Evolutionary conservation across 2,888 invertebrate genomes (phyloP).

Genomic region (Acronicta psi): DNA sequence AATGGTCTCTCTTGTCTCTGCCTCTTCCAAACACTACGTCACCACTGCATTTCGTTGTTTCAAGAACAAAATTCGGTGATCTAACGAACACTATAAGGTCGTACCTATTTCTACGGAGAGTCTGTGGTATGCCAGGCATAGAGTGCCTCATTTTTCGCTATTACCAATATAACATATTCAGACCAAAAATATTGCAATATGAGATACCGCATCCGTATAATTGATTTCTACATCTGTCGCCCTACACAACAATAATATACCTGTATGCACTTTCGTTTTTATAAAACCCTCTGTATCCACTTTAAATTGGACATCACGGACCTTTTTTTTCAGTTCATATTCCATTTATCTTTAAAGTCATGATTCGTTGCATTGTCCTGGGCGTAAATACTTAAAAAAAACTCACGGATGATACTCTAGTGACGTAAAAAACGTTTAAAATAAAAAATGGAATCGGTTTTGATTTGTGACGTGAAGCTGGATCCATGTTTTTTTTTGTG

Average conservation of each 20-base stretch:
- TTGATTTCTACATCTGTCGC: background rate
- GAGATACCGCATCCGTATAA: slow-evolving; percentile 32
- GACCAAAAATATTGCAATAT: background rate
- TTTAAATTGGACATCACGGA: slow-evolving; percentile 76
- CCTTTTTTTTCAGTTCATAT: slow-evolving; percentile 73
- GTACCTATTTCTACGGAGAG: no score
- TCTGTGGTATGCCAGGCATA: no score
- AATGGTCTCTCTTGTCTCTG: no score
- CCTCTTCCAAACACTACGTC: no score
- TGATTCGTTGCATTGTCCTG: slow-evolving; percentile 81
- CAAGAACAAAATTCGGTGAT: no score
- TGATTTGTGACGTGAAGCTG: slow-evolving; percentile 52
- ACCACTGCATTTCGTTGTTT: no score
- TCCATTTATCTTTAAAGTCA: slow-evolving; percentile 83
- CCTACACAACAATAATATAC: slow-evolving; percentile 60
- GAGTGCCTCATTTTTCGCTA: no score
- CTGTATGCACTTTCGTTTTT: slow-evolving; percentile 82
- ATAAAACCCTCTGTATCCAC: slow-evolving; percentile 71
- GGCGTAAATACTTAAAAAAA: slow-evolving; percentile 76
- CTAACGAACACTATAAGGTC: no score
- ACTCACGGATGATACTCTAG: slow-evolving; percentile 52
- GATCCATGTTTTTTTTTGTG: slow-evolving; percentile 27
- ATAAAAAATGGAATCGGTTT: slow-evolving; percentile 56
- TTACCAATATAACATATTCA: no score
- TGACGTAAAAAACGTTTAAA: slow-evolving; percentile 48